Conservation (phyloP, 1,140 invertebrate species). For the Condylostylus longicornis region DNA sequence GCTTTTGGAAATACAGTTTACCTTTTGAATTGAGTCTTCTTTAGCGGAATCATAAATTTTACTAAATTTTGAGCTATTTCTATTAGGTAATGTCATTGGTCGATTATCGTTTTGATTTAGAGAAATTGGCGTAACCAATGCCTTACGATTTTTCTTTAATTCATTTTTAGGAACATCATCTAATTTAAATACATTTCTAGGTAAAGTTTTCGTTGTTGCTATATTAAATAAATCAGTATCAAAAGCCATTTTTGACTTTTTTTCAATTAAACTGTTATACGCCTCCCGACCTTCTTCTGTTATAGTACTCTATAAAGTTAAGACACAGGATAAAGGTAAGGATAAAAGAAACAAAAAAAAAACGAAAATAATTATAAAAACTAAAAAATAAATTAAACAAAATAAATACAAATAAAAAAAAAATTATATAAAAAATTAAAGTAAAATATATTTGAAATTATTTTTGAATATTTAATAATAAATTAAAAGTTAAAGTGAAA, state of each 20-base stretch:
- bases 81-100: slow-evolving; percentile 26
- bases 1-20: slow-evolving; percentile 8
- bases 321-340: not conserved
- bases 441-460: not conserved
- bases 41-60: slow-evolving; percentile 15
- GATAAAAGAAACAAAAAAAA: slow-evolving; percentile 4
- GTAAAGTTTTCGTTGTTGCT: slow-evolving; percentile 17
- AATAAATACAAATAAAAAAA: slow-evolving; percentile 3
- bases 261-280: slow-evolving; percentile 80
- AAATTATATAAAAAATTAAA: not conserved
- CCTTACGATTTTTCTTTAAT: not conserved
- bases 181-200: slow-evolving; percentile 11
- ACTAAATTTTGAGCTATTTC: no score
- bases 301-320: slow-evolving; percentile 45
- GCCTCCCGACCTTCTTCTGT: slow-evolving; percentile 77
- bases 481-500: no score
- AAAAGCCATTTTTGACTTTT: slow-evolving; percentile 22
- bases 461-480: not conserved
- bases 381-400: slow-evolving; percentile 6
- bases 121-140: not conserved
- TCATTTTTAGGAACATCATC: slow-evolving; percentile 1
- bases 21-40: slow-evolving; percentile 30
- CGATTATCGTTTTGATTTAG: slow-evolving; percentile 18
- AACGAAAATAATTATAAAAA: slow-evolving; percentile 6
- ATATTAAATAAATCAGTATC: slow-evolving; percentile 28